Evolutionary conservation across 2,888 invertebrate genomes (phyloP), one percentile per base, ranked within the genome.

Genomic region (Drosophila colorata): DNA sequence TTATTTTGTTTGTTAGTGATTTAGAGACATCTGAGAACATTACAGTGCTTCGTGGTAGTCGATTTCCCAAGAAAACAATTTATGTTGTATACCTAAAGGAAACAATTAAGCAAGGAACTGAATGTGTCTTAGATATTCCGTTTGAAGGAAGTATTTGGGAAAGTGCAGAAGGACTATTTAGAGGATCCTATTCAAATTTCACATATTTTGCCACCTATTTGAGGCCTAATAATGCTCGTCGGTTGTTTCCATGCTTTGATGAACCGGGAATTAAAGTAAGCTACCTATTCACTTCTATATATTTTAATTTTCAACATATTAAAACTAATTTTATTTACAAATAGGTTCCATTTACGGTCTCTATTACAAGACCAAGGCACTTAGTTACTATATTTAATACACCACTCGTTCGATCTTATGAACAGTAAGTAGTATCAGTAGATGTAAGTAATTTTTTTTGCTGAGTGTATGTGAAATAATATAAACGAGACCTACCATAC

Each of bases 231-330:
- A 94, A 96, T 86, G 96, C 96, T 0, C 93, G 96, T n/a, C 93
- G 94, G 18, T 93, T 96, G 77, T 97, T 97, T 89, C 97, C 97
- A 0, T 97, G 97, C 84, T 96, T 96, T 90, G 96, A 97, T 88
- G 96, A 96, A 84, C 96, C 96, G 0, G 94, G 94, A 0, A 95
- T 94, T 87, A 97, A 96, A 92, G 95, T 95, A 0, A 95, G 13
- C 1, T 23, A 8, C 5, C 13, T 16, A 14, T 1, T 31, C 13
- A 16, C 4, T 18, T 7, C 4, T 2, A 20, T 14, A 9, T 11
- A 2, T 13, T 31, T 41, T 25, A 3, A 13, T 14, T 2, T 28
- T 28, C 9, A 35, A 13, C 14, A 11, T 16, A 20, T 2, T 33
- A 11, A 13, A 13, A n/a, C 2, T 7, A 25, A 23, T 7, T 52